phyloP scores from a whole-genome alignment of 2,797 vertebrate species.

The Chelidonichthys spinosus region DNA sequence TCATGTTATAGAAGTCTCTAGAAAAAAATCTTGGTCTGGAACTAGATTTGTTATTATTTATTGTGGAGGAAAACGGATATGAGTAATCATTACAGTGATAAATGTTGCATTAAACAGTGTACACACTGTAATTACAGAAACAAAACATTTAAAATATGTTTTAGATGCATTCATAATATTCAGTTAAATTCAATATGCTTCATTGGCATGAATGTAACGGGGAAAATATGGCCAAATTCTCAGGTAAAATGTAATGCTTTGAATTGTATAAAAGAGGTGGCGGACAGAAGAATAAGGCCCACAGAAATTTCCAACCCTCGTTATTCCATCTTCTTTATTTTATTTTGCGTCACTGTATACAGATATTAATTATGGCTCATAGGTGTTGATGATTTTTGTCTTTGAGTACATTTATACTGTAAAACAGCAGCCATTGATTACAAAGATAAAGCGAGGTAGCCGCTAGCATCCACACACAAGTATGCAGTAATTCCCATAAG shows the following conservation, averaged over 20 bases:
- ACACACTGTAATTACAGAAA: not conserved
- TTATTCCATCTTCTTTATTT: conserved; percentile 37
- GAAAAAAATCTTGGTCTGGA: not conserved
- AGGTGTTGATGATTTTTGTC: conserved; percentile 46
- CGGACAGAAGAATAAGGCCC: conserved; percentile 3
- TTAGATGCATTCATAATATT: not conserved
- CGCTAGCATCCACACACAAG: conserved; percentile 46
- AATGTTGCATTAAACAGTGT: not conserved
- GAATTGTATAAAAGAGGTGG: not conserved
- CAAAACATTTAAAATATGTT: conserved; percentile 1
- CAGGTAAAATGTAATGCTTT: not conserved
- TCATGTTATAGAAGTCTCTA: not conserved
- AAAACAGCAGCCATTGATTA: conserved; percentile 64
- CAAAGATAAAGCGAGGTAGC: conserved; percentile 43
- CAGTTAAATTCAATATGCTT: conserved; percentile 1
- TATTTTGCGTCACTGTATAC: conserved; percentile 26
- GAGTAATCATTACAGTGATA: not conserved
- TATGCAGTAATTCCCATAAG: conserved; percentile 63
- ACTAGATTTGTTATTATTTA: conserved; percentile 3
- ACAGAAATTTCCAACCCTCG: conserved; percentile 16
- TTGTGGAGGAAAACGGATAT: not conserved
- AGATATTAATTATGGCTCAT: conserved; percentile 44
- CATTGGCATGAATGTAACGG: not conserved
- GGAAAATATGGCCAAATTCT: not conserved
- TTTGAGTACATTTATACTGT: conserved; percentile 56